A percentile compares a stretch with the other conserved stretches of the same genome.
phyloP scores from a whole-genome alignment of 1,140 invertebrate genomes.

The Zaprionus davidi region DNA sequence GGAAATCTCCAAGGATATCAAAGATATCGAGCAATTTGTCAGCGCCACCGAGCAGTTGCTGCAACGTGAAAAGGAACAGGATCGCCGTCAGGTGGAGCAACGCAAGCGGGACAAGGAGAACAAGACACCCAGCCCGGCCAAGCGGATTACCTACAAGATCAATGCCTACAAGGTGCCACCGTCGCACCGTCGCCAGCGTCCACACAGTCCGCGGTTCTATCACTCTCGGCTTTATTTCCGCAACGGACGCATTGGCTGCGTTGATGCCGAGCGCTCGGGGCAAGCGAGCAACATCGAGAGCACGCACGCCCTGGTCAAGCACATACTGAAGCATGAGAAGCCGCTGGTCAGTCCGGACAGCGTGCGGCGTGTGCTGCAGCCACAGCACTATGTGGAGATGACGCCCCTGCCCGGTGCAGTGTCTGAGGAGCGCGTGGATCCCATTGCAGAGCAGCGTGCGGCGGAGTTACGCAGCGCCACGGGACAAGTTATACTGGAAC shows the following conservation, averaged over 20 bases:
- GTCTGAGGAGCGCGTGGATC: slow-evolving; percentile 44
- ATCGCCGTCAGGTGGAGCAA: slow-evolving; percentile 20
- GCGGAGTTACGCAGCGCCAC: slow-evolving; percentile 58
- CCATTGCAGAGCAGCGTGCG: slow-evolving; percentile 46
- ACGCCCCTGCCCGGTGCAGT: slow-evolving; percentile 64
- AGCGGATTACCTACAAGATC: slow-evolving; percentile 75
- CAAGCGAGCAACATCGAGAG: slow-evolving; percentile 77
- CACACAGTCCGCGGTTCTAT: slow-evolving; percentile 69
- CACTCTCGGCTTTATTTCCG: slow-evolving; percentile 80
- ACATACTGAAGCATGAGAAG: slow-evolving; percentile 80
- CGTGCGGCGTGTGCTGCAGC: slow-evolving; percentile 64
- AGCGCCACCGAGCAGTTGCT: slow-evolving; percentile 78
- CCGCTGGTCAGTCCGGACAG: slow-evolving; percentile 78
- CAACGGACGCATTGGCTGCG: slow-evolving; percentile 81
- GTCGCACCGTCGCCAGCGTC: slow-evolving; percentile 59
- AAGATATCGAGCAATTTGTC: slow-evolving; percentile 82
- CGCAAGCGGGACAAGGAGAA: slow-evolving; percentile 74
- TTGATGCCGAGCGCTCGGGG: slow-evolving; percentile 66
- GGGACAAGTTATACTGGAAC: slow-evolving; percentile 54
- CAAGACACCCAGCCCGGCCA: slow-evolving; percentile 72
- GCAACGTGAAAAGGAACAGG: slow-evolving; percentile 62
- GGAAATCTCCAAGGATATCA: slow-evolving; percentile 80
- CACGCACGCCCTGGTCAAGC: slow-evolving; percentile 80
- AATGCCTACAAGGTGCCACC: slow-evolving; percentile 73
- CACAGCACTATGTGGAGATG: slow-evolving; percentile 53